These are phyloP conservation scores for Clytia hemisphaerica DNA, from an alignment of 30 jellyfish, hydroid and myxozoan genomes.

Conservation along the genomic window DNA sequence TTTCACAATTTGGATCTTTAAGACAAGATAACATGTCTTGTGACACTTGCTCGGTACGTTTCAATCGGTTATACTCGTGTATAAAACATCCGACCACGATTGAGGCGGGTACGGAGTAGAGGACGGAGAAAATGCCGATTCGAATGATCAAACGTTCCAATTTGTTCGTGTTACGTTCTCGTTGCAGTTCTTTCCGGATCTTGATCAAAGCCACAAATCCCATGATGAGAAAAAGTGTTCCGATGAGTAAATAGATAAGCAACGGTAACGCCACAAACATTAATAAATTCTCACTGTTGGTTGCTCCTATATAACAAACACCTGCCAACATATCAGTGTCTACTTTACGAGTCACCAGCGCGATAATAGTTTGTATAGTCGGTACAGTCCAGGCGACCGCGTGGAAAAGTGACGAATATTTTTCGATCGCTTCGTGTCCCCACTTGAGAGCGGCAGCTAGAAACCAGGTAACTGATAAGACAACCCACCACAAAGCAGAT, in stretches of 20 bases:
- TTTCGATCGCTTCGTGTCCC: conserved; percentile 95
- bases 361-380: conserved; percentile 70
- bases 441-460: conserved; percentile 86
- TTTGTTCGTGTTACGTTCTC: conserved; percentile 65
- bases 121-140: conserved; percentile 74
- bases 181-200: conserved; percentile 63
- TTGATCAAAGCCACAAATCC: conserved; percentile 72
- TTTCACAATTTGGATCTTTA: conserved; percentile 35
- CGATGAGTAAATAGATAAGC: conserved; percentile 52
- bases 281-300: conserved; percentile 47
- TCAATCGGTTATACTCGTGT: conserved; percentile 54
- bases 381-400: conserved; percentile 89
- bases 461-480: conserved; percentile 80
- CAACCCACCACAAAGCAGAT: conserved; percentile 91
- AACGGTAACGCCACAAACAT: conserved; percentile 75
- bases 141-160: conserved; percentile 75
- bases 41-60: conserved; percentile 35
- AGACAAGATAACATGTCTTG: conserved; percentile 36
- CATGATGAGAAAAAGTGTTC: conserved; percentile 54
- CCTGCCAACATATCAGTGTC: conserved; percentile 89
- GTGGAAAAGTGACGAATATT: conserved; percentile 75
- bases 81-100: conserved; percentile 86
- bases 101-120: conserved; percentile 81
- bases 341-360: conserved; percentile 77
- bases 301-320: conserved; percentile 60